Percentiles rank a stretch among this genome's conserved stretches.
Conservation (phyloP, 1,140 invertebrate genomes). For the Drosophila nebulosa region DNA sequence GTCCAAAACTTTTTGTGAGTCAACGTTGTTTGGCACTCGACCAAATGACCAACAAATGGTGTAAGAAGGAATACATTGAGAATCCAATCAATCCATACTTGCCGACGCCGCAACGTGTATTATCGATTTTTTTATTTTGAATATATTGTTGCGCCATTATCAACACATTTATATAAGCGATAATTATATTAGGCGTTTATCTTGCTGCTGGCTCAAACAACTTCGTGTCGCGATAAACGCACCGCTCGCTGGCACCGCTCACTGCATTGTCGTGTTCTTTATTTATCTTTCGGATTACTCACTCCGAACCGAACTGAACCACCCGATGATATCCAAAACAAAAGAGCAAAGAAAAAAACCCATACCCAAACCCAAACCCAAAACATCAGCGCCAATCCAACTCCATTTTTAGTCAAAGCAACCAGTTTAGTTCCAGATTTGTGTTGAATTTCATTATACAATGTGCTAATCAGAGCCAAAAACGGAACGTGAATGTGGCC, state of each 20-base stretch:
- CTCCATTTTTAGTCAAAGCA: constrained; percentile 1
- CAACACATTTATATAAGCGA: constrained; percentile 74
- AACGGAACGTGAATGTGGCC: constrained; percentile 34
- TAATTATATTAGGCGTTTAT: constrained; percentile 76
- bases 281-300: constrained; percentile 64
- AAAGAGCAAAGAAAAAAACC: background rate
- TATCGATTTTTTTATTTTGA: constrained; percentile 73
- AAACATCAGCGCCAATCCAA: background rate
- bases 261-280: constrained; percentile 32
- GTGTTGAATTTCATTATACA: background rate
- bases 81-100: background rate
- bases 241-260: constrained; percentile 2
- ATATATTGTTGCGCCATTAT: constrained; percentile 78
- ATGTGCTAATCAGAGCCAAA: constrained; percentile 51
- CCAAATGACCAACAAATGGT: background rate
- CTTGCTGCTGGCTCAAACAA: constrained; percentile 34
- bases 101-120: constrained; percentile 9
- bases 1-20: background rate
- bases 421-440: constrained; percentile 21
- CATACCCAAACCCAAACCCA: background rate
- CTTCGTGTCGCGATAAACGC: constrained; percentile 32
- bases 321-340: background rate
- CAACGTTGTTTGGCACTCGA: background rate
- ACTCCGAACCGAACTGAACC: background rate
- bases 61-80: background rate